A percentile compares a stretch with the other conserved stretches of the same genome.
Conservation (phyloP, 2,797 vertebrate species). For the Bovichtus diacanthus region DNA sequence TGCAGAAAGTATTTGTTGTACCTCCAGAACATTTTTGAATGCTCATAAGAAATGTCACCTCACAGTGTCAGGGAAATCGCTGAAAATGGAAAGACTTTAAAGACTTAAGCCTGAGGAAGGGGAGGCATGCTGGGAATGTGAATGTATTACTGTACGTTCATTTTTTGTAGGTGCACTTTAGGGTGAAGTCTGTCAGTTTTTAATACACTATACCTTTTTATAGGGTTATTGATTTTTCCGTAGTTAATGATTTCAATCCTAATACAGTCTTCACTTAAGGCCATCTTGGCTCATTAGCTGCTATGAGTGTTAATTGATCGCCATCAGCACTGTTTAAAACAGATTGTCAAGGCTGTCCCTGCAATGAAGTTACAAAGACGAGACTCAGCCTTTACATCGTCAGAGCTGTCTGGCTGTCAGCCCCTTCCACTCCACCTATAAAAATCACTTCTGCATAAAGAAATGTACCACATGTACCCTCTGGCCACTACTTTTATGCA, state of each 20-base stretch:
- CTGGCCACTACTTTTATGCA: constrained; percentile 58
- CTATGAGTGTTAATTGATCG: constrained; percentile 17
- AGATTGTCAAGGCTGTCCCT: constrained; percentile 7
- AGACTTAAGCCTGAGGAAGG: constrained; percentile 10
- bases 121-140: constrained; percentile 30
- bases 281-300: constrained; percentile 28
- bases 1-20: constrained; percentile 46
- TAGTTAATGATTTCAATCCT: constrained; percentile 33
- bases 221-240: constrained; percentile 38
- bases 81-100: constrained; percentile 32
- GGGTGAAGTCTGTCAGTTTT: constrained; percentile 27
- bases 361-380: constrained; percentile 5
- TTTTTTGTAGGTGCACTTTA: constrained; percentile 14
- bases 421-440: constrained; percentile 14
- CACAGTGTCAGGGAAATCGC: constrained; percentile 25
- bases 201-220: constrained; percentile 35
- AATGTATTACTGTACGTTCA: constrained; percentile 22
- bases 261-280: constrained; percentile 35
- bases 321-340: constrained; percentile 28
- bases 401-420: constrained; percentile 14
- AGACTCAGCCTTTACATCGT: background rate
- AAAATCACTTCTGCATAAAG: constrained; percentile 41
- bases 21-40: constrained; percentile 47
- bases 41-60: constrained; percentile 31
- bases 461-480: constrained; percentile 37